Evolutionary conservation across 2,888 invertebrate species (phyloP).

Genomic region (Catocala fraxini): DNA sequence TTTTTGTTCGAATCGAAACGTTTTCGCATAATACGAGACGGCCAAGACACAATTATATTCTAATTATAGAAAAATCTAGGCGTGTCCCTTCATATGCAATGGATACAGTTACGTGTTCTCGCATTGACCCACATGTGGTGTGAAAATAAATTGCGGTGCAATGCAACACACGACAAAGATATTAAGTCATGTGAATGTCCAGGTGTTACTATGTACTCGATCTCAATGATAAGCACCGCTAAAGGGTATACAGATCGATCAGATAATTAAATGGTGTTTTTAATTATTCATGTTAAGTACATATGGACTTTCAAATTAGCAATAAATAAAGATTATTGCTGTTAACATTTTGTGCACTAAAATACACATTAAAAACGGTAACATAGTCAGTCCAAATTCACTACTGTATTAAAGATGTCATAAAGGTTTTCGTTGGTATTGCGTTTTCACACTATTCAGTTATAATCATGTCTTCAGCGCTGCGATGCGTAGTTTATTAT

Average conservation of each 20-base stretch:
- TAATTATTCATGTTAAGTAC: not conserved
- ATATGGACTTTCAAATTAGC: no score
- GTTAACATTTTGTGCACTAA: no score
- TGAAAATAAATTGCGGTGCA: conserved; percentile 74
- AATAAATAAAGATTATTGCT: no score
- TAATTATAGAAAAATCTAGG: conserved; percentile 72
- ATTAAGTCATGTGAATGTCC: conserved; percentile 61
- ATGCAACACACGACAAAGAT: conserved; percentile 53
- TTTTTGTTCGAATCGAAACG: not conserved
- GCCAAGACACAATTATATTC: conserved; percentile 64
- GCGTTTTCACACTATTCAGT: no score
- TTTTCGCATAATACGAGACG: conserved; percentile 40
- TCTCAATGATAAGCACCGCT: conserved; percentile 36
- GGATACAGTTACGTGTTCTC: conserved; percentile 61
- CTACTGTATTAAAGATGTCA: no score
- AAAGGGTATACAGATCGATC: conserved; percentile 29
- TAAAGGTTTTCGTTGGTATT: no score
- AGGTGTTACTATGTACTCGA: conserved; percentile 54
- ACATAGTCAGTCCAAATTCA: no score
- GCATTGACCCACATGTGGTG: conserved; percentile 84
- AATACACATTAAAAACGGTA: no score
- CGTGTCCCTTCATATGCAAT: conserved; percentile 68
- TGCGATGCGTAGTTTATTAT: no score
- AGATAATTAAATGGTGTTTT: conserved; percentile 2
- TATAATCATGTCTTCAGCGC: no score